Evolutionary conservation across 2,888 invertebrate species (phyloP), one percentile per base, ranked within the genome.

Genomic region (Serrognathus titanus): DNA sequence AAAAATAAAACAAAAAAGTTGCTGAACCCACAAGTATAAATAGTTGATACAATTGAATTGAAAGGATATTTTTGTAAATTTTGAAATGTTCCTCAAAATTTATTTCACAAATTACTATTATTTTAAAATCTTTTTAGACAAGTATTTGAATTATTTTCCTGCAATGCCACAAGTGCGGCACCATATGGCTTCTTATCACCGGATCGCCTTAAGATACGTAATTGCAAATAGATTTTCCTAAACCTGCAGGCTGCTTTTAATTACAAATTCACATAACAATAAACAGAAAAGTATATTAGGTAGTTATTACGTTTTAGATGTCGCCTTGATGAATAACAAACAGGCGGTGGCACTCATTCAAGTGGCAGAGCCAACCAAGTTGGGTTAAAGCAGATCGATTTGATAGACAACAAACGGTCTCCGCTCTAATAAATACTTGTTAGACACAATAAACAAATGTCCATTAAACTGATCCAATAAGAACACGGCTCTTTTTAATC

Each of bases 401-500:
- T 49, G 49, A 49, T 49, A 49, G 49, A 49, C 48, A 38, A 40
- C 53, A 36, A 13, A 48, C 53, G n/a, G 20, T 48, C 56, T 39
- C 38, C 56, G 51, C 51, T 57, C 57, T 48, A 57, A 57, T 57
- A 57, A 57, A 58, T 58, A 54, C 58, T 58, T 58, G 58, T 58
- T 58, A 58, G 55, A 58, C 58, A 69, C 69, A 71, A 70, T 70
- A 69, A 70, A 66, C 63, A 63, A 63, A 63, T 56, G 53, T 56
- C 56, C 59, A 61, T 63, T 61, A 63, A 55, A 57, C 41, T 48
- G 61, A 57, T 63, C 61, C 60, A 63, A 61, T 63, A 56, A 53
- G 59, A 62, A 57, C 37, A 53, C 37, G 49, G 50, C 49, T 31
- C 38, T 55, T 50, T 45, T 55, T 50, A 55, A 55, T 55, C 55